Percentiles rank a stretch among this genome's conserved stretches.
Conservation (phyloP, 2,888 invertebrate genomes). For the Melieria omissa region DNA sequence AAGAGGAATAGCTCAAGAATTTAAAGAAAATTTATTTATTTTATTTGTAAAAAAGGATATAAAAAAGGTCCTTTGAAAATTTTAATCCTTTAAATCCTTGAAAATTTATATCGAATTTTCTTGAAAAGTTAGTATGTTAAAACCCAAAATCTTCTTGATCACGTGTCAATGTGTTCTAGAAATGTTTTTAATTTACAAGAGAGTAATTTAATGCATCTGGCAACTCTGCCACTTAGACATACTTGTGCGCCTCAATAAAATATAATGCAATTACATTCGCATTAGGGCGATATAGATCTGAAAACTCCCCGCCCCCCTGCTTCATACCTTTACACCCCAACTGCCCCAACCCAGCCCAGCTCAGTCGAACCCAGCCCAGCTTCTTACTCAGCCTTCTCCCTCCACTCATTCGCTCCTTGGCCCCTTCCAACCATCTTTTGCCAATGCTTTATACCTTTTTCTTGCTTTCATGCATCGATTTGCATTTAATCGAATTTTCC, state of each 20-base stretch:
- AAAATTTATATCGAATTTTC: too few relatives aligned
- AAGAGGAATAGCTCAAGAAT: too few relatives aligned
- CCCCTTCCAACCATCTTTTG: not conserved
- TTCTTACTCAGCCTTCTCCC: not conserved
- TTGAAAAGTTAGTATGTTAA: too few relatives aligned
- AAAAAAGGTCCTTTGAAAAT: too few relatives aligned
- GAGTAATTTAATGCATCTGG: too few relatives aligned
- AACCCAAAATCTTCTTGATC: too few relatives aligned
- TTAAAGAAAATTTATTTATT: too few relatives aligned
- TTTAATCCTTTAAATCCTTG: too few relatives aligned
- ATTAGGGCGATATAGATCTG: slow-evolving; percentile 44
- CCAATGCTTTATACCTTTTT: slow-evolving; percentile 2
- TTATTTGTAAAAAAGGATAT: too few relatives aligned
- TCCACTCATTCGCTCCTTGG: not conserved
- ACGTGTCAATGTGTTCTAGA: too few relatives aligned
- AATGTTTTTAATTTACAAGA: too few relatives aligned
- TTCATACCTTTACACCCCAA: not conserved
- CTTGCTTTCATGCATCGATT: slow-evolving; percentile 22
- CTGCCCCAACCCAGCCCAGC: slow-evolving; percentile 5
- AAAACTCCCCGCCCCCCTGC: not conserved
- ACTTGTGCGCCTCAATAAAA: slow-evolving; percentile 39
- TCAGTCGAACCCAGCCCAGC: slow-evolving; percentile 6
- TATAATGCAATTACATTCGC: slow-evolving; percentile 50
- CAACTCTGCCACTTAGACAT: too few relatives aligned
- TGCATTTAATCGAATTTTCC: slow-evolving; percentile 39